phyloP scores from a whole-genome alignment of 2,888 invertebrate genomes.

The Autographa gamma region DNA sequence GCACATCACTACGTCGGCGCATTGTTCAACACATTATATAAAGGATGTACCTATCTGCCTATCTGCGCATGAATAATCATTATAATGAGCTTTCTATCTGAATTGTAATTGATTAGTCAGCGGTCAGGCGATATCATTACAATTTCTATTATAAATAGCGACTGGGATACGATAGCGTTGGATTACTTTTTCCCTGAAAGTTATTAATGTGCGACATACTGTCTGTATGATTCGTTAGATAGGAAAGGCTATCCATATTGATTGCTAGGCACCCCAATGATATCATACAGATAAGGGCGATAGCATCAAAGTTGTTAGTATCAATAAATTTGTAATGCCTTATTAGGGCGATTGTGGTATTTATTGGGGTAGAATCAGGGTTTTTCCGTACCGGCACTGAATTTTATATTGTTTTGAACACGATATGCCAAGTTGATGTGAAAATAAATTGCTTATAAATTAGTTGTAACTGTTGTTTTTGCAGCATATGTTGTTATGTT shows the following conservation, averaged over 20 bases:
- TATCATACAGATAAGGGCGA: not conserved
- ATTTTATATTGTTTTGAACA: not conserved
- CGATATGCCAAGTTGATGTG: not conserved
- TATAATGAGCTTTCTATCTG: conserved; percentile 49
- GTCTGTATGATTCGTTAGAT: not conserved
- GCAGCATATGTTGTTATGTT: not conserved
- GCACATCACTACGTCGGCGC: conserved; percentile 16
- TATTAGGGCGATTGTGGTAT: not conserved
- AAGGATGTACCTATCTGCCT: conserved; percentile 27
- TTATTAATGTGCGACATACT: not conserved
- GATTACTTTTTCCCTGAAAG: not conserved
- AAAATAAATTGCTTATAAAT: not conserved
- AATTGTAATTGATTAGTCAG: conserved; percentile 39
- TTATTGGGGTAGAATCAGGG: not conserved
- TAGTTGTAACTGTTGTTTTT: too few species aligned
- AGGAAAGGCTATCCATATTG: not conserved
- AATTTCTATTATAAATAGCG: conserved; percentile 20
- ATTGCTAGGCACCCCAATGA: not conserved
- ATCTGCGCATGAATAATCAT: conserved; percentile 31
- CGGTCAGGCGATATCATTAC: conserved; percentile 16
- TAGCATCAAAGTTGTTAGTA: conserved; percentile 1
- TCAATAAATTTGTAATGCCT: not conserved
- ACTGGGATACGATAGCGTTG: not conserved
- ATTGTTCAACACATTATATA: conserved; percentile 31
- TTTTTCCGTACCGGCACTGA: not conserved